Evolutionary conservation across 2,888 invertebrate genomes (phyloP).

Genomic region (Sturmia bella): DNA sequence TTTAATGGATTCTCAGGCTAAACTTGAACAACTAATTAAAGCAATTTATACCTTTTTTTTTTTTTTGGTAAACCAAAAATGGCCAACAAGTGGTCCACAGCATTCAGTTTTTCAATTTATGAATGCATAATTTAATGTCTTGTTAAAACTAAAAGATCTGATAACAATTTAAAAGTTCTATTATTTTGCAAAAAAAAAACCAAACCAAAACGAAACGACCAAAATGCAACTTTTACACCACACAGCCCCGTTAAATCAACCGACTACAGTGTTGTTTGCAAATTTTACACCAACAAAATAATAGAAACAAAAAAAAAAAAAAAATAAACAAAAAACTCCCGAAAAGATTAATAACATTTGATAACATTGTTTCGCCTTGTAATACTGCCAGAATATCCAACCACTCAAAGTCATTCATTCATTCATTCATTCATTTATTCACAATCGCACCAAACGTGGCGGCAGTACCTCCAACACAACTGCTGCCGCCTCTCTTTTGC

Average conservation of each 20-base stretch:
- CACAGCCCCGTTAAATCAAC: conserved; percentile 21
- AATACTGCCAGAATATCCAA: conserved; percentile 47
- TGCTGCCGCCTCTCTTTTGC: conserved; percentile 1
- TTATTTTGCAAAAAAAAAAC: conserved; percentile 50
- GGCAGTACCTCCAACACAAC: conserved; percentile 1
- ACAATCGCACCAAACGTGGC: background rate
- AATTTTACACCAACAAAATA: conserved; percentile 36
- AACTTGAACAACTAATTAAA: conserved; percentile 15
- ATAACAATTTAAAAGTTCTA: conserved; percentile 64
- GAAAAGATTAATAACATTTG: conserved; percentile 65
- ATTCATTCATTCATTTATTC: conserved; percentile 45
- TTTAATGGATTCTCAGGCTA: conserved; percentile 1
- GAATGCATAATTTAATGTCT: conserved; percentile 65
- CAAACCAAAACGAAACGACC: conserved; percentile 10
- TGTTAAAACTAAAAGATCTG: conserved; percentile 60
- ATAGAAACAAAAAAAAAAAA: conserved; percentile 2
- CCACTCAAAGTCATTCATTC: conserved; percentile 55
- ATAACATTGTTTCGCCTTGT: conserved; percentile 67
- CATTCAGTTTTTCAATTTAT: conserved; percentile 52
- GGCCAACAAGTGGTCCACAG: background rate
- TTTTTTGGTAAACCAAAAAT: background rate
- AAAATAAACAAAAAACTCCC: conserved; percentile 23
- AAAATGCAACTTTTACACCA: conserved; percentile 5
- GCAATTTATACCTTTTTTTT: background rate
- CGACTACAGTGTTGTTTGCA: conserved; percentile 44